Base-by-base conservation (phyloP, 2,113 vertebrate genomes). In the Percina caprodes region DNA sequence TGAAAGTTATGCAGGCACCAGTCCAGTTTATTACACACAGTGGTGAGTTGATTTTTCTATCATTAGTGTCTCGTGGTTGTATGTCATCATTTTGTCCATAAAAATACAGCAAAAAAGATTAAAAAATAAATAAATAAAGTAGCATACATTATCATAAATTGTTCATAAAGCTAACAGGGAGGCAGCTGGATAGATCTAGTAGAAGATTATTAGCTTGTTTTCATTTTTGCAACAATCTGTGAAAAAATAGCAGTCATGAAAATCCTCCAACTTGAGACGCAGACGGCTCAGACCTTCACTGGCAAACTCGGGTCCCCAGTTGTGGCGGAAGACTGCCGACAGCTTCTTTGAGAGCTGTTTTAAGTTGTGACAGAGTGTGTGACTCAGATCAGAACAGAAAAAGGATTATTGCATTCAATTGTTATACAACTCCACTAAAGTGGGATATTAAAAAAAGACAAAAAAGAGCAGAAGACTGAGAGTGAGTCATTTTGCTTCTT, bases 381-480 rank as follows among this genome's bases (percentile, higher is more conserved):
- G 87, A 84, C 74, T 88, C 68, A 67, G 60, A 83, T 86, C 79
- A 79, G 77, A 81, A 65, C 79, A 74, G 24, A 76, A 76, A 7
- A 7, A 54, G 80, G 75, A 89, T 85, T 76, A 87, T 69, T 82
- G 77, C 72, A 74, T 82, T 69, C 84, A 84, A 83, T 77, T 56
- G 46, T 86, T 79, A 59, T 72, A 61, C 74, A 87, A 81, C 80
- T 84, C 51, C 35, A 54, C 77, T 63, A 82, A 77, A 75, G n/a
- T 72, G 83, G 52, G 61, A 85, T 75, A 68, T 74, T 62, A 13
- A 26, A 15, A 3, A 49, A 62, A 69, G 39, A 33, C 69, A 75
- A 70, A 18, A 68, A 71, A 19, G 61, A 71, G 46, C 68, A 71
- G 52, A 33, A n/a, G 54, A 45, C 54, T 24, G 62, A 51, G 51